Base-by-base conservation (phyloP, 2,113 vertebrate species). In the Onychostoma macrolepis region DNA sequence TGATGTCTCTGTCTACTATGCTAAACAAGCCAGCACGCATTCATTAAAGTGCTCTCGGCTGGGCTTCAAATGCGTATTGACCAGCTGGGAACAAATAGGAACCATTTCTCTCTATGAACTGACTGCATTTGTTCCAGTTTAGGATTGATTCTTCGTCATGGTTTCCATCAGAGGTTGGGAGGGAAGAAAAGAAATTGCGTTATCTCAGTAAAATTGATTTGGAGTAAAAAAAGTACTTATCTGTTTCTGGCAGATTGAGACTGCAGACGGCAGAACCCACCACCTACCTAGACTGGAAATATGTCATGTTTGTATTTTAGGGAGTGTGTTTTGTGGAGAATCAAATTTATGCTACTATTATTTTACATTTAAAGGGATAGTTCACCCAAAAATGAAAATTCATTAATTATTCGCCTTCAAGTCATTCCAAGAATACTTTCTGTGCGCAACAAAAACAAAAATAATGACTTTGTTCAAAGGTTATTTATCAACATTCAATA, bases 91-190 rank as follows among this genome's bases (percentile, higher is more conserved):
- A 92, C 89, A 92, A 94, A 94, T 90, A 89, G 84, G 91, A 90
- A 91, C 80, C 86, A 90, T 92, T 92, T 94, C 89, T 91, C 76
- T 91, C 76, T 79, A 91, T 92, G 91, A 92, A 93, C 91, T 90
- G 90, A 90, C 89, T 88, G 90, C 87, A 92, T 94, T 93, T 93
- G 92, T 93, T 93, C 93, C 91, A 89, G 92, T 90, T 93, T 90
- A 92, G 89, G 93, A 94, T 94, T 93, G 92, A 93, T 94, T 92
- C 87, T 91, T 91, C 87, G 88, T 92, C 94, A 93, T 91, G 88
- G 89, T 91, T 92, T 92, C 92, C 89, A 83, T 84, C 90, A 85
- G 87, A 85, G 89, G 90, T 80, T 87, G 89, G 91, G 86, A 85
- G 84, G 87, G 85, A 89, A 92, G 28, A 91, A 83, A 92, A 90